Evolutionary conservation across 2,113 vertebrate genomes (phyloP), one percentile per base, ranked within the genome.

Genomic region (Ivindomyrus marchei): DNA sequence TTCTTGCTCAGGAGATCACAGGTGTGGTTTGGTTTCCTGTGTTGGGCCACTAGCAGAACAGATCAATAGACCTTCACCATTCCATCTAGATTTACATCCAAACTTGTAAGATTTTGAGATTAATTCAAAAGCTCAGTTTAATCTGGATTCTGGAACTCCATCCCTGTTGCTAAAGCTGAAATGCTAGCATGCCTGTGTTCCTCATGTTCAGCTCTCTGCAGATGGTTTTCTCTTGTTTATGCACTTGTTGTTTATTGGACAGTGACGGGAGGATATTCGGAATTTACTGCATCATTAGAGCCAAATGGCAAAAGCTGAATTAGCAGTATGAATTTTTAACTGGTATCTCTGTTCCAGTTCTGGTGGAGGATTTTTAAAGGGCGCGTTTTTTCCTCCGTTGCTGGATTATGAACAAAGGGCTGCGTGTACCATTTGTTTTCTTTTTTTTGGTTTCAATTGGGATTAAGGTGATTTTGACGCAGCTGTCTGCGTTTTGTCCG

Each of bases 381-480:
- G n/a, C 3, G 0, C 5, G 36, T 36, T 47, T 15, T 24, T 50
- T 10, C 17, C 10, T 27, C 70, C 31, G 24, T 47, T 4, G 24
- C 45, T 17, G 45, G 88, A 36, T 56, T 31, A 17, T 53, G 49
- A 87, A 50, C 21, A 87, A 27, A 15, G 31, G 31, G 85, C n/a
- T 19, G 8, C n/a, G 1, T n/a, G 45, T 85, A 2, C 11, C 15
- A 19, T 39, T 80, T 19, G 74, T 49, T 49, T 47, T 47, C 1
- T 4, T 13, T 85, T 85, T 47, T 85, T 15, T 11, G 0, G 24
- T 86, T 70, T 70, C 2, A 31, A 31, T 70, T 3, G 10, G 47
- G 91, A 91, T 92, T 92, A 91, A 90, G 91, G 92, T 92, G 84
- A 88, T 91, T 93, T 85, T 85, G 91, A 89, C 90, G 89, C 74